These are phyloP conservation scores for Dendropsophus ebraccatus DNA, from an alignment of 2,113 vertebrate species.

Conservation along the genomic window DNA sequence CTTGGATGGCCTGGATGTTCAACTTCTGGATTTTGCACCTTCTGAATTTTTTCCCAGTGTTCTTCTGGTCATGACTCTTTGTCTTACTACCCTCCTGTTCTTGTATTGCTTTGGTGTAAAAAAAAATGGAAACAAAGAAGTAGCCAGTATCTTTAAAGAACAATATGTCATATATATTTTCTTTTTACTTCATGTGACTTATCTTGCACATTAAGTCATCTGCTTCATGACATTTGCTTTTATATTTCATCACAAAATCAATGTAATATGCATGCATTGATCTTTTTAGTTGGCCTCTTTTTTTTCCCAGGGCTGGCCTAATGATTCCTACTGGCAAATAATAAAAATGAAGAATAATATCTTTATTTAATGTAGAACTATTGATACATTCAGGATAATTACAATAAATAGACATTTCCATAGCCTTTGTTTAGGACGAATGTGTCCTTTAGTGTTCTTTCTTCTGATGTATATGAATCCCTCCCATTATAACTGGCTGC, in stretches of 20 bases:
- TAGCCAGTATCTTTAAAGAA: background rate
- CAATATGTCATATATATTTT: background rate
- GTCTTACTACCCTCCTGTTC: too few relatives aligned
- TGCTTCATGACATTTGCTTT: conserved; percentile 1
- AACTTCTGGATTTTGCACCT: too few relatives aligned
- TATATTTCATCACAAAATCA: conserved; percentile 16
- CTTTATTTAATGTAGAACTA: background rate
- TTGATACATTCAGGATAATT: conserved; percentile 20
- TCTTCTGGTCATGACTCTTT: too few relatives aligned
- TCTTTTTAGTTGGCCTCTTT: background rate
- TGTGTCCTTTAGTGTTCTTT: background rate
- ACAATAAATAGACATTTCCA: background rate
- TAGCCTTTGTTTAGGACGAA: background rate
- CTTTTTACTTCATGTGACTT: background rate
- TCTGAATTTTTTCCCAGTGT: too few relatives aligned
- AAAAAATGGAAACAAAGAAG: background rate
- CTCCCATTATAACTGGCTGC: background rate
- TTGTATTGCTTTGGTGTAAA: too few relatives aligned
- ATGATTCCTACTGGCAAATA: conserved; percentile 19
- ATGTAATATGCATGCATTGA: conserved; percentile 1
- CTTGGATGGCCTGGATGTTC: too few relatives aligned
- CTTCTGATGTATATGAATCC: background rate
- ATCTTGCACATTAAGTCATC: conserved; percentile 6
- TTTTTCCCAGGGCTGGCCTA: background rate
- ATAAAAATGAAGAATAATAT: conserved; percentile 6